A percentile compares a stretch with the other conserved stretches of the same genome.
These are phyloP conservation scores for Zaprionus inermis DNA, from an alignment of 1,140 invertebrate genomes.

Conservation along the genomic window DNA sequence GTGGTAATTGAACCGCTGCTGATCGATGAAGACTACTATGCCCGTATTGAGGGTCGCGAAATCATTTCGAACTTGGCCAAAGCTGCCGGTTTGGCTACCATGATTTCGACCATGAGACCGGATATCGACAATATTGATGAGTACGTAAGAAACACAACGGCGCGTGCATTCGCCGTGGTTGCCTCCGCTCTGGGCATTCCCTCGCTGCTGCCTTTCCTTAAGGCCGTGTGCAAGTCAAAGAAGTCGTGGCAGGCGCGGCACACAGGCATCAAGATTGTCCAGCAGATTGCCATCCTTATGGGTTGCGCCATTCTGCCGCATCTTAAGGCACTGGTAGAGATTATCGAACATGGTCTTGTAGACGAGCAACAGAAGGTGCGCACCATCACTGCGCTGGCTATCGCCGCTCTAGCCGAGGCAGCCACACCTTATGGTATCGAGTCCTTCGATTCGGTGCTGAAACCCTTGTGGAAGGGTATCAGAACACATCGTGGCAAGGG, in stretches of 20 bases:
- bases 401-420: conserved; percentile 98
- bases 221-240: conserved; percentile 99
- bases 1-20: conserved; percentile 99
- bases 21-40: conserved; percentile 99
- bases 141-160: conserved; percentile 99
- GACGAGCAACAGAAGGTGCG: conserved; percentile 96
- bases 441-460: conserved; percentile 99
- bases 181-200: conserved; percentile 99
- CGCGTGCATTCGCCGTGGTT: conserved; percentile 99
- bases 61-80: conserved; percentile 99
- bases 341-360: conserved; percentile 98
- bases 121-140: conserved; percentile 99
- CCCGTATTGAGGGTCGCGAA: conserved; percentile 99
- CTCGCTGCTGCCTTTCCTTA: conserved; percentile 98
- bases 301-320: conserved; percentile 99
- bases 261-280: conserved; percentile 99
- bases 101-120: conserved; percentile 99
- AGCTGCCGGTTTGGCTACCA: conserved; percentile 99
- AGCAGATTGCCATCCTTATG: conserved; percentile 99
- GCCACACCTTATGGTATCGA: conserved; percentile 99
- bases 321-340: conserved; percentile 98
- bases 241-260: conserved; percentile 99
- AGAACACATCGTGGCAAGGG: conserved; percentile 99
- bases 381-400: conserved; percentile 99
- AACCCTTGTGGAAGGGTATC: conserved; percentile 99